Conservation (phyloP, 2,888 invertebrate species). For the Andrena hattorfiana region DNA sequence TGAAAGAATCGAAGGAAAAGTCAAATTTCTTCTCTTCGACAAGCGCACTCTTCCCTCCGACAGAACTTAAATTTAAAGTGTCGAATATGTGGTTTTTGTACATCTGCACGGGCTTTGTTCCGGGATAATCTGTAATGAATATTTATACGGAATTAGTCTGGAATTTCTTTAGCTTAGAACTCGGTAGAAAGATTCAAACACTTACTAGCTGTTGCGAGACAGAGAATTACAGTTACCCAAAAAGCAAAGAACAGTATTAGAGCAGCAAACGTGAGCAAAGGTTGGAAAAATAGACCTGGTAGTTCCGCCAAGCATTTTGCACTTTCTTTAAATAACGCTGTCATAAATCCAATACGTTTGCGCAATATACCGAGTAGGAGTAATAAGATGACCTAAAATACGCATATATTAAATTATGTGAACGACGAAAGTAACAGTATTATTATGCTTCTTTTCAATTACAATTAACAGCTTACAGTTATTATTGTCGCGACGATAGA, state of each 20-base stretch:
- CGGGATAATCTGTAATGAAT: slow-evolving; percentile 81
- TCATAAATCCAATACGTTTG: slow-evolving; percentile 92
- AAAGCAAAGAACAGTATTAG: slow-evolving; percentile 92
- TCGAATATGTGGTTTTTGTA: slow-evolving; percentile 76
- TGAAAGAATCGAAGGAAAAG: slow-evolving; percentile 76
- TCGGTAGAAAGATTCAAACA: slow-evolving; percentile 76
- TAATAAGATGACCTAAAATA: slow-evolving; percentile 89
- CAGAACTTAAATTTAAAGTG: slow-evolving; percentile 74
- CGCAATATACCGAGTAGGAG: slow-evolving; percentile 91
- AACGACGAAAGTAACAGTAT: neutral
- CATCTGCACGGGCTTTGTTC: slow-evolving; percentile 81
- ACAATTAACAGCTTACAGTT: slow-evolving; percentile 88
- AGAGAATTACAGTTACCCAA: slow-evolving; percentile 95
- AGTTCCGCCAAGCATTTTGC: slow-evolving; percentile 94
- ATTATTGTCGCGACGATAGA: slow-evolving; percentile 95
- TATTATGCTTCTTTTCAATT: neutral
- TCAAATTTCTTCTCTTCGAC: slow-evolving; percentile 72
- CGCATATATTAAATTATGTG: slow-evolving; percentile 5
- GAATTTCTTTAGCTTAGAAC: neutral
- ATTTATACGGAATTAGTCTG: slow-evolving; percentile 1
- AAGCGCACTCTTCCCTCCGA: slow-evolving; percentile 68
- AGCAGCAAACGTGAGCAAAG: slow-evolving; percentile 92
- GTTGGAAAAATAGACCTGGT: slow-evolving; percentile 94
- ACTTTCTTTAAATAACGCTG: slow-evolving; percentile 95
- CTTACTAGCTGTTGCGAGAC: slow-evolving; percentile 94